Evolutionary conservation across 2,113 vertebrate species (phyloP), one percentile per base, ranked within the genome.

Genomic region (Nibea albiflora): DNA sequence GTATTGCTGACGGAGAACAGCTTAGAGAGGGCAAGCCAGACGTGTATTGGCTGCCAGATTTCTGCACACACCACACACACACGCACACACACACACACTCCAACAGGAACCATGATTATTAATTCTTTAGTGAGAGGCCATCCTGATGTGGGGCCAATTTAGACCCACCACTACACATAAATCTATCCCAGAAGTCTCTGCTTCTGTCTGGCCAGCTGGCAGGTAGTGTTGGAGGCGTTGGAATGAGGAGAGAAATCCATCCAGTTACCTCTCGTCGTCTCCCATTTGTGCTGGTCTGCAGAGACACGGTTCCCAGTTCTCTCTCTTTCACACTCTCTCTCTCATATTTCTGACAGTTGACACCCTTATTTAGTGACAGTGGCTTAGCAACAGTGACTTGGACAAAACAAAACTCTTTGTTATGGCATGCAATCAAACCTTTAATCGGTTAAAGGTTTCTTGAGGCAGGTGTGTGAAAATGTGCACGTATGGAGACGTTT

Each of bases 51-150:
- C 89, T 93, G 93, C 94, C 94, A 95, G 89, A 81, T 89, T 93
- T 66, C 85, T 79, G 80, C 85, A 62, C 86, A 74, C 76, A 73
- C 78, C 58, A 86, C 81, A 60, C 85, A 62, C 86, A 74, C 76
- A 73, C 85, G 54, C 86, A 74, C 76, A 65, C 85, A 62, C 86
- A 74, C 73, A 72, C 76, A 69, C 60, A 86, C 82, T 91, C 90
- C 88, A 90, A 90, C 88, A 91, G 90, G 90, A 93, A 90, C 84
- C 78, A 76, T 94, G 90, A 87, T 93, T 94, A 94, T 95, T 94
- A 93, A 93, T 94, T 89, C 92, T 86, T 80, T 91, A 89, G 91
- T 73, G 70, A 86, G 89, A 91, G 92, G 90, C 90, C 88, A 92
- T 90, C 88, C 80, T 91, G 89, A 94, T 92, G 92, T 93, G 92